Base-by-base conservation (phyloP, 2,888 invertebrate genomes). In the Ditula angustiorana region DNA sequence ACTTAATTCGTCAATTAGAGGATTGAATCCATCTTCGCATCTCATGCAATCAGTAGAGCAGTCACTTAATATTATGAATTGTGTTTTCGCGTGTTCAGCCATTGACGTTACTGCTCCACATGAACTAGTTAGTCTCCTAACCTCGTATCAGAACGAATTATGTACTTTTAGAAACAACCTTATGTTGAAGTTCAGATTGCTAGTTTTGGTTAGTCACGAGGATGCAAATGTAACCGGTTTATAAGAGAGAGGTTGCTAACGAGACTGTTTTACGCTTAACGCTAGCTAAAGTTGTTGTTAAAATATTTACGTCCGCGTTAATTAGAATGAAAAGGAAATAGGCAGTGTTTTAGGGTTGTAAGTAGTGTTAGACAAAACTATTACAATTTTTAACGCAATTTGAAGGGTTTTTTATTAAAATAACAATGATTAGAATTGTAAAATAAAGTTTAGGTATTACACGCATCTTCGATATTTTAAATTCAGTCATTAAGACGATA, bases 31-130 rank as follows among this genome's bases (percentile, higher is more conserved):
- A 77, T 87, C 83, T 83, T 83, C 82, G 80, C 81, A 82, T 82
- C 82, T 81, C 76, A 71, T 76, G 68, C 71, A 66, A 61, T 77
- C 74, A 72, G 75, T 72, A 69, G 77, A 78, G 69, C 78, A 80
- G 80, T 81, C 84, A 79, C 82, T 83, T 81, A 81, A 78, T 81
- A 84, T 88, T 86, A 89, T 85, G 84, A 86, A 89, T 88, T 76
- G 85, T 69, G 70, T 69, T 80, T 83, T 88, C 80, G 87, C 88
- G 89, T 89, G 88, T 74, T 79, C 83, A 75, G 77, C 78, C 77
- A 83, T 83, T 80, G 77, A 81, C 74, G 75, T 80, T 81, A 84
- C 76, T 69, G 77, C 76, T 83, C 80, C 79, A 75, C 62, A 67
- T 61, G 71, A n/a, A n/a, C n/a, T 2, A 8, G 30, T 30, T 13